Conservation (phyloP, 2,888 invertebrate genomes). For the Thelaira solivaga region DNA sequence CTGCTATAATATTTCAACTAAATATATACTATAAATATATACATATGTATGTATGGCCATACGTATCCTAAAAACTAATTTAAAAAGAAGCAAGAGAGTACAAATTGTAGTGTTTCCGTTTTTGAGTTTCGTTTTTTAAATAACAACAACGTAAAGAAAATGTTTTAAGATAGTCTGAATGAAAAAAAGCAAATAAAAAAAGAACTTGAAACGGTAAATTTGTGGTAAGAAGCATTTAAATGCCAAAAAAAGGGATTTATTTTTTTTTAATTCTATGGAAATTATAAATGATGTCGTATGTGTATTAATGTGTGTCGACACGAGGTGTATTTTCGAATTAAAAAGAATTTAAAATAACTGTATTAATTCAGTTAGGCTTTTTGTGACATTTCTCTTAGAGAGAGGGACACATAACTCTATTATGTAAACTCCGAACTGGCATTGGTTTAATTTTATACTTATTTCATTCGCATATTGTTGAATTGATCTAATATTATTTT, state of each 20-base stretch:
- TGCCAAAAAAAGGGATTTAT: background rate
- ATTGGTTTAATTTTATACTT: no score
- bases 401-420: no score
- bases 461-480: no score
- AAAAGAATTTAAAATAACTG: no score
- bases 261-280: constrained; percentile 14
- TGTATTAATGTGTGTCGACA: no score
- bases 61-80: no score
- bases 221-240: constrained; percentile 29
- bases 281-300: background rate
- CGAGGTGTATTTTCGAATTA: no score
- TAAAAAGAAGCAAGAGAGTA: constrained; percentile 25
- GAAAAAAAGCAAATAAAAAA: constrained; percentile 8
- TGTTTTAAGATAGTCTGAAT: background rate
- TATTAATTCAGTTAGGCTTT: no score
- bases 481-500: no score
- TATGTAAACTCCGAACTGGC: no score
- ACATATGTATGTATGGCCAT: background rate
- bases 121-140: constrained; percentile 29
- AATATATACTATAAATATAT: background rate
- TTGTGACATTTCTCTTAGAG: no score
- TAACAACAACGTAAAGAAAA: constrained; percentile 11
- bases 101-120: constrained; percentile 55
- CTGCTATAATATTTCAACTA: background rate
- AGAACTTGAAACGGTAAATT: constrained; percentile 15